Base-by-base conservation (phyloP, 2,888 invertebrate species). In the Lamellibrachia satsuma region DNA sequence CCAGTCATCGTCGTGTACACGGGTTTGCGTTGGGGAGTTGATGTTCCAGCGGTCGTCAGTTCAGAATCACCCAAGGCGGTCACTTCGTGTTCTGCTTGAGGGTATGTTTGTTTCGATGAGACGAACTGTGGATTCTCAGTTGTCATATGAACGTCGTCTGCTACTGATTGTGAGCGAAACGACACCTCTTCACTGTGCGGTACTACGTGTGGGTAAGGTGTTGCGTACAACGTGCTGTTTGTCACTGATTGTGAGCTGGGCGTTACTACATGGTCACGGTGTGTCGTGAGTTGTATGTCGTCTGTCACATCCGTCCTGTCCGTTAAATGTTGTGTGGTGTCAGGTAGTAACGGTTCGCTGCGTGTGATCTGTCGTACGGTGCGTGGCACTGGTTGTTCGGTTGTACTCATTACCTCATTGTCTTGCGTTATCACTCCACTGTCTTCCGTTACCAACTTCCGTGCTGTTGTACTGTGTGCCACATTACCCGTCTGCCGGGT, bases 341-440 rank as follows among this genome's bases (percentile, higher is more conserved):
- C 75, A 75, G 75, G 15, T 75, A 75, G 22, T 75, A 75, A 75
- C 22, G 11, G 75, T 75, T 75, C 75, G 22, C 75, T 4, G 4
- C 75, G 75, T 15, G 75, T 75, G 22, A 22, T 22, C 22, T 75
- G 75, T 75, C 75, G 75, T 6, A 22, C 75, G 75, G 75, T 75
- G 75, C 75, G 75, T 15, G 75, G 75, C 75, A 75, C 75, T 15
- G 75, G 22, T 11, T 75, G 75, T 3, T 75, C 75, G 75, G 75
- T 75, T 75, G 75, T 75, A 75, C 75, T 75, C n/a, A 75, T 75
- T 75, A 75, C 75, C 75, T 75, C 75, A 15, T 75, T 75, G 75
- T 75, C 22, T 15, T 22, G 75, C n/a, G 75, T 15, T 75, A 75
- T 75, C 75, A n/a, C 75, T 4, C 22, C 75, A 75, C 6, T 22